Evolutionary conservation across 2,888 invertebrate species (phyloP).

Genomic region (Drosophila stalkeri): DNA sequence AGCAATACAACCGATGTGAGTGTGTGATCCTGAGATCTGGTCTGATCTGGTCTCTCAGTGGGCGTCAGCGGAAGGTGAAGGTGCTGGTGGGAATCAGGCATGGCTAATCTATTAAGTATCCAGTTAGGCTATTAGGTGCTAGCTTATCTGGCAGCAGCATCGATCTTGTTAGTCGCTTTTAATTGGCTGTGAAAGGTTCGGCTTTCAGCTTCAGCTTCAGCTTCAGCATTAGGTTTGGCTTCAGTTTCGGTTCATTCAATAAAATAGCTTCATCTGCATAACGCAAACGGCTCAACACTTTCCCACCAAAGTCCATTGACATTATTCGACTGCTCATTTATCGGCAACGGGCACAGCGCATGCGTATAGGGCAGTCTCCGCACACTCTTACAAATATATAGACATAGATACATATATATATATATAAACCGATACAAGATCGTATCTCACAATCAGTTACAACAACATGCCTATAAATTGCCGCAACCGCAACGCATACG

Average conservation of each 20-base stretch:
- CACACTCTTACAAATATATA: not conserved
- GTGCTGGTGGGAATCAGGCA: conserved; percentile 43
- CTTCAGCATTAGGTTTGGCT: not conserved
- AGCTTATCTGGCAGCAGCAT: conserved; percentile 62
- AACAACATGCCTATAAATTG: conserved; percentile 68
- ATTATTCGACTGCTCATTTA: conserved; percentile 49
- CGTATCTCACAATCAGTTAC: conserved; percentile 67
- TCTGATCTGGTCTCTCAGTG: conserved; percentile 19
- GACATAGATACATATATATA: conserved; percentile 36
- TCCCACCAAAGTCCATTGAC: conserved; percentile 79
- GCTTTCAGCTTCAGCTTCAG: conserved; percentile 13
- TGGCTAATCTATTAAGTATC: conserved; percentile 70
- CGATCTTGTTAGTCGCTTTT: conserved; percentile 77
- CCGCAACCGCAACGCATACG: conserved; percentile 74
- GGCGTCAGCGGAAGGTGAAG: conserved; percentile 35
- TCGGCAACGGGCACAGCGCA: conserved; percentile 17
- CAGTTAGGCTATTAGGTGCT: conserved; percentile 58
- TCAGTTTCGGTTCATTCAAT: conserved; percentile 63
- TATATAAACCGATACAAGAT: conserved; percentile 60
- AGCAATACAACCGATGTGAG: conserved; percentile 6
- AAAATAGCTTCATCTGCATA: conserved; percentile 63
- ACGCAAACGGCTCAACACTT: conserved; percentile 75
- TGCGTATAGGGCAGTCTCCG: conserved; percentile 15
- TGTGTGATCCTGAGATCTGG: conserved; percentile 32
- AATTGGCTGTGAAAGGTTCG: conserved; percentile 76